Percentiles rank a stretch among this genome's conserved stretches.
These are phyloP conservation scores for Tenualosa thibaudeaui DNA, from an alignment of 2,797 vertebrate species.

Conservation along the genomic window DNA sequence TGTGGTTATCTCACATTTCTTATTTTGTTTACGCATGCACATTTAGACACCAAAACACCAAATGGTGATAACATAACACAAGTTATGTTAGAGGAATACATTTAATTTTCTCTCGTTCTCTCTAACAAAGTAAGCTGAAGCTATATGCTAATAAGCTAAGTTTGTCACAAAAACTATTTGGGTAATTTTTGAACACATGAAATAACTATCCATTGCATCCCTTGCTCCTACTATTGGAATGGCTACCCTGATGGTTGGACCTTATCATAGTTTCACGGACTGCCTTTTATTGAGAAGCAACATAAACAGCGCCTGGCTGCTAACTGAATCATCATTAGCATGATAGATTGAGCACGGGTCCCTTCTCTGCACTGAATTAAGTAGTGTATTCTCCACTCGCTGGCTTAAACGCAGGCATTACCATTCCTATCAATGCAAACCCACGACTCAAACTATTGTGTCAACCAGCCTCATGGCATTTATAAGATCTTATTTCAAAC, in stretches of 20 bases:
- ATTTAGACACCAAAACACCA: not conserved
- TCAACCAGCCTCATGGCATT: constrained; percentile 73
- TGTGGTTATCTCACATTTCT: not conserved
- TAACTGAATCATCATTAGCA: constrained; percentile 25
- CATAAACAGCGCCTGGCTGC: constrained; percentile 4
- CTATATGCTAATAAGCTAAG: constrained; percentile 13
- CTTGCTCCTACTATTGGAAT: not conserved
- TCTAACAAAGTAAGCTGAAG: not conserved
- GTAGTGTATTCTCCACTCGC: not conserved
- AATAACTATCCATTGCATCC: not conserved
- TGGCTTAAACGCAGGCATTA: not conserved
- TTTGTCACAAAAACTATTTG: not conserved
- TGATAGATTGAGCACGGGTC: not conserved
- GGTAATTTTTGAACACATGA: not conserved
- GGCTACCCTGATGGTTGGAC: not conserved
- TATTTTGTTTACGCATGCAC: not conserved
- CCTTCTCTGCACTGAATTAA: not conserved
- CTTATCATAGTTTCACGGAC: constrained; percentile 12
- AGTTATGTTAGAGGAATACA: not conserved
- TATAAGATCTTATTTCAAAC: constrained; percentile 78
- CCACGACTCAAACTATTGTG: constrained; percentile 71
- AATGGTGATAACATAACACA: not conserved
- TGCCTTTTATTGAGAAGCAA: not conserved
- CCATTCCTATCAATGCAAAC: constrained; percentile 34
- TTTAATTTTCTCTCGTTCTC: not conserved